Evolutionary conservation across 1,140 invertebrate species (phyloP), one percentile per base, ranked within the genome.

Genomic region (Palaemon carinicauda): DNA sequence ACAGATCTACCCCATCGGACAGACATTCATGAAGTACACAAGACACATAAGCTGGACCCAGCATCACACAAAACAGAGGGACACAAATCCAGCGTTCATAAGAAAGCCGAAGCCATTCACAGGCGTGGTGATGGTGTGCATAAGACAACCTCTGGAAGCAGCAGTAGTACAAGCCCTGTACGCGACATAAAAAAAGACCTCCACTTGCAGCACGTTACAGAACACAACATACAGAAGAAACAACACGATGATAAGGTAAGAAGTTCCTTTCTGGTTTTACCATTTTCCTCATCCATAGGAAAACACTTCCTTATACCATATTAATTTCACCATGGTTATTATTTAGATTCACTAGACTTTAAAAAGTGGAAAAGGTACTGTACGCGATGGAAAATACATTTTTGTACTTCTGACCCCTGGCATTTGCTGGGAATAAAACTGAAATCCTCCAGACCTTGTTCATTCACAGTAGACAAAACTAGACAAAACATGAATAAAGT

Each of bases 171-270:
- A 31, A 19, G 21, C 10, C 14, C 41, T 7, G 69, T 74, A 52
- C 82, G 79, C 52, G 82, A 79, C 74, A 56, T 79, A 41, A 84
- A 82, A 17, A 82, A 85, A 60, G 82, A 85, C 74, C 74, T 85
- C 54, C 82, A 85, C 14, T 50, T 85, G 14, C 82, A 85, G 41
- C 82, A 85, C 73, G 52, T 85, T 56, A 85, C 82, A 19, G 82
- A 85, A 52, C 82, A 85, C 74, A 85, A 85, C 82, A 78, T 85
- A 17, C 74, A 85, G 33, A 85, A 85, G 82, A 85, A 85, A 14
- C 82, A 85, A 33, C 74, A 85, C 2, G 82, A 85, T 29, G 78
- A 85, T 27, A 81, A n/a, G 24, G 51, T 31, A 75, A 14, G 56
- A 75, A 14, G 56, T 27, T 14, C 69, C 19, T 9, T 24, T 19